phyloP scores from a whole-genome alignment of 1,140 invertebrate species.

The Sarcophaga peregrina region DNA sequence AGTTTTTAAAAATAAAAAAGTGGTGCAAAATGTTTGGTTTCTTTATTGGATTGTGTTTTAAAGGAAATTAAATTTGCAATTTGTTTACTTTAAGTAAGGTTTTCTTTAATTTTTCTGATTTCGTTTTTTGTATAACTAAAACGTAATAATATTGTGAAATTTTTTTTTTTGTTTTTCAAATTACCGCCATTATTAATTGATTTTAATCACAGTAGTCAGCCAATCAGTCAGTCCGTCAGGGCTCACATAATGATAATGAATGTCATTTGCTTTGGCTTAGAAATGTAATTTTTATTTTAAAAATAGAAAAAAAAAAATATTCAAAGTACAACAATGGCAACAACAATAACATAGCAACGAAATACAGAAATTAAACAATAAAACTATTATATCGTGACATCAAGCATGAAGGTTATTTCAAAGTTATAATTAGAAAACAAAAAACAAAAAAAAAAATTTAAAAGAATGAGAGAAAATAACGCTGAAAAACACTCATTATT shows the following conservation, averaged over 20 bases:
- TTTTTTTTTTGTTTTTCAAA: neutral
- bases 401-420: constrained; percentile 36
- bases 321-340: neutral
- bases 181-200: neutral
- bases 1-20: no score
- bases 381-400: constrained; percentile 4
- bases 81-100: no score
- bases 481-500: neutral
- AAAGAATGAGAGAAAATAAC: constrained; percentile 6
- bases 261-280: neutral
- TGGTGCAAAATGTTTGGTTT: no score
- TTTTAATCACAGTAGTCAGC: neutral
- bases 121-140: no score
- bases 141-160: neutral
- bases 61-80: no score
- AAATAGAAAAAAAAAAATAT: neutral
- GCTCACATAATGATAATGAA: no score
- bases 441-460: neutral
- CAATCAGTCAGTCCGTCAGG: neutral
- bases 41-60: no score
- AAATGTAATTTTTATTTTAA: neutral
- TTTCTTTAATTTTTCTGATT: no score
- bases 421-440: constrained; percentile 22
- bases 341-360: no score
- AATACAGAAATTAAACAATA: constrained; percentile 2